Conservation (phyloP, 2,888 invertebrate genomes). For the Euzetes globulus region DNA sequence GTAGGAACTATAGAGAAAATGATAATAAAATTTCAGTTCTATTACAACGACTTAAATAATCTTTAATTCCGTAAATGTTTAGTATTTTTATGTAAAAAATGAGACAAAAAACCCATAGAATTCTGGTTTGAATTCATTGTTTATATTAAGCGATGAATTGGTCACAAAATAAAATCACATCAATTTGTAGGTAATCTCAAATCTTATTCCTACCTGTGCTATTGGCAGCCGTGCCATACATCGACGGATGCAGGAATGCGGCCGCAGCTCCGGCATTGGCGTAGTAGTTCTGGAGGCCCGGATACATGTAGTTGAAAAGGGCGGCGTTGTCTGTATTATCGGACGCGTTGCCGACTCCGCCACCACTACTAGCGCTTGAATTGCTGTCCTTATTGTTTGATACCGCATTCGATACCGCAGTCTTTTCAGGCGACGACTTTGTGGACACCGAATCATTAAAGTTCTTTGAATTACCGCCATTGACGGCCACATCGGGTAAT, state of each 20-base stretch:
- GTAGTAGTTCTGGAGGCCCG: conserved; percentile 48
- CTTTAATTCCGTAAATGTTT: neutral
- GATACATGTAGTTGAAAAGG: conserved; percentile 48
- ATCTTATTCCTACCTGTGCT: conserved; percentile 43
- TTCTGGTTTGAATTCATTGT: neutral
- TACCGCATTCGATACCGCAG: conserved; percentile 40
- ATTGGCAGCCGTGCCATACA: conserved; percentile 45
- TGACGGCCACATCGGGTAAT: neutral
- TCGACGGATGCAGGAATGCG: conserved; percentile 56
- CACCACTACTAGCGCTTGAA: conserved; percentile 56
- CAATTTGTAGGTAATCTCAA: conserved; percentile 34
- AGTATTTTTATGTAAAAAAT: neutral
- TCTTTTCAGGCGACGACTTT: conserved; percentile 34
- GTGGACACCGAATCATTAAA: conserved; percentile 38
- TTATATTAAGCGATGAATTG: neutral
- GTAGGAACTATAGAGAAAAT: conserved; percentile 25
- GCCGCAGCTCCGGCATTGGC: conserved; percentile 46
- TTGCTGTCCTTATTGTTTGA: conserved; percentile 46
- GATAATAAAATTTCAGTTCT: neutral
- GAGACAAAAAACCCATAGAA: neutral
- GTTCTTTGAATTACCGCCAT: conserved; percentile 7
- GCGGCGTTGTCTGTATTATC: conserved; percentile 47
- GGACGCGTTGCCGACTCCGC: conserved; percentile 50
- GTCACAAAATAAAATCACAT: neutral
- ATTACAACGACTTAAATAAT: conserved; percentile 12